Conservation (phyloP, 2,797 vertebrate species). For the Holocentrus rufus region DNA sequence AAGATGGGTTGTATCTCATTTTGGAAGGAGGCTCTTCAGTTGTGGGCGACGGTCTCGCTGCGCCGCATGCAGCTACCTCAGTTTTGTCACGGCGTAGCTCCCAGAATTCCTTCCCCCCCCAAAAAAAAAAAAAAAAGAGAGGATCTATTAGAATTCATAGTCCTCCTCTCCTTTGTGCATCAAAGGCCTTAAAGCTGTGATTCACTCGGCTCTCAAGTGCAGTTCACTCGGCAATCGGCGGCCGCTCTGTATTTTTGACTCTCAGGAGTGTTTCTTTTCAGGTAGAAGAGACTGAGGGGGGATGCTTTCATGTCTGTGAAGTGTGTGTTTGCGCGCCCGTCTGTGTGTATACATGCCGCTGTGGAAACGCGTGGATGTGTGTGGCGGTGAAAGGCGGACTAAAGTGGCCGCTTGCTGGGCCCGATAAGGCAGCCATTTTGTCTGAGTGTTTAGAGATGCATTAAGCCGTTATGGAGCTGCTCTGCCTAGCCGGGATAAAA, state of each 20-base stretch:
- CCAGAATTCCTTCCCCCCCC: not conserved
- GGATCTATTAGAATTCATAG: slow-evolving; percentile 8
- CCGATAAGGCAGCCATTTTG: slow-evolving; percentile 61
- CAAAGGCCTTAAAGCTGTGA: slow-evolving; percentile 2
- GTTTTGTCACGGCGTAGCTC: slow-evolving; percentile 8
- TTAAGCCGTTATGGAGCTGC: slow-evolving; percentile 42
- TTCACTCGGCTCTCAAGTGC: slow-evolving; percentile 24
- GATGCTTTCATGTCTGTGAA: slow-evolving; percentile 38
- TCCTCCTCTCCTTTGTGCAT: slow-evolving; percentile 8
- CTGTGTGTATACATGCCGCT: slow-evolving; percentile 16
- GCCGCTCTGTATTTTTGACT: slow-evolving; percentile 13
- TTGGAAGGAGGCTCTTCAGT: no score
- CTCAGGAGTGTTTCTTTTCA: slow-evolving; percentile 12
- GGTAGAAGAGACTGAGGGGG: slow-evolving; percentile 2
- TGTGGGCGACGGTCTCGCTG: no score
- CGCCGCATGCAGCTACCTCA: not conserved
- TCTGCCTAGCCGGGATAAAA: slow-evolving; percentile 56
- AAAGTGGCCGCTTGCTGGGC: slow-evolving; percentile 46
- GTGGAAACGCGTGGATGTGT: slow-evolving; percentile 20
- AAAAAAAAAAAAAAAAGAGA: not conserved
- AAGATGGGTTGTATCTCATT: not conserved
- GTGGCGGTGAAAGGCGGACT: slow-evolving; percentile 32
- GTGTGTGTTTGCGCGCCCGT: slow-evolving; percentile 18
- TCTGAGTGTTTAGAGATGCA: slow-evolving; percentile 49
- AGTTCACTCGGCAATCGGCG: slow-evolving; percentile 28